These are phyloP conservation scores for Homarus gammarus DNA, from an alignment of 2,888 invertebrate species.

Conservation along the genomic window DNA sequence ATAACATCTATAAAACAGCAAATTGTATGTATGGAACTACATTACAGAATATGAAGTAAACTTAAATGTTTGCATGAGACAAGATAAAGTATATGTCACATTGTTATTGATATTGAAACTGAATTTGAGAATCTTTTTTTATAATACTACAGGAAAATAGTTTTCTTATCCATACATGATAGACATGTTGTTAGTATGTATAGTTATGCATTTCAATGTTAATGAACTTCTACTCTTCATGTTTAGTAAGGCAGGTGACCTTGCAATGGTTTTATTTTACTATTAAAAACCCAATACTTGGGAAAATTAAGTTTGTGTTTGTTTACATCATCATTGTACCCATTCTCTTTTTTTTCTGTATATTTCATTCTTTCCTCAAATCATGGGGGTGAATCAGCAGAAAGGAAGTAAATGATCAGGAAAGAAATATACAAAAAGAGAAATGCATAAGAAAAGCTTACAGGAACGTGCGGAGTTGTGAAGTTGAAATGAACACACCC, in stretches of 20 bases:
- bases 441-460: too few relatives aligned
- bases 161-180: conserved; percentile 22
- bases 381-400: too few relatives aligned
- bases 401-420: too few relatives aligned
- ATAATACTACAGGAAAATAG: background rate
- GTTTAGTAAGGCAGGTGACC: conserved; percentile 64
- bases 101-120: background rate
- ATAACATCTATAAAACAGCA: background rate
- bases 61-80: too few relatives aligned
- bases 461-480: too few relatives aligned
- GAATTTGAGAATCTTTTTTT: background rate
- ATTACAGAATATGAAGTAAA: too few relatives aligned
- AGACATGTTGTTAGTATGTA: conserved; percentile 51
- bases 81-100: too few relatives aligned
- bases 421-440: too few relatives aligned
- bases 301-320: conserved; percentile 30
- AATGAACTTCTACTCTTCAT: conserved; percentile 40
- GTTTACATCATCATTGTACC: background rate
- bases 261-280: conserved; percentile 69
- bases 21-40: background rate
- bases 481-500: too few relatives aligned
- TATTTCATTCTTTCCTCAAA: too few relatives aligned
- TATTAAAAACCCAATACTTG: conserved; percentile 62
- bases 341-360: too few relatives aligned
- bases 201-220: conserved; percentile 62